A percentile compares a stretch with the other conserved stretches of the same genome.
These are phyloP conservation scores for Octopus sinensis DNA, from an alignment of 1,140 invertebrate species.

Conservation along the genomic window DNA sequence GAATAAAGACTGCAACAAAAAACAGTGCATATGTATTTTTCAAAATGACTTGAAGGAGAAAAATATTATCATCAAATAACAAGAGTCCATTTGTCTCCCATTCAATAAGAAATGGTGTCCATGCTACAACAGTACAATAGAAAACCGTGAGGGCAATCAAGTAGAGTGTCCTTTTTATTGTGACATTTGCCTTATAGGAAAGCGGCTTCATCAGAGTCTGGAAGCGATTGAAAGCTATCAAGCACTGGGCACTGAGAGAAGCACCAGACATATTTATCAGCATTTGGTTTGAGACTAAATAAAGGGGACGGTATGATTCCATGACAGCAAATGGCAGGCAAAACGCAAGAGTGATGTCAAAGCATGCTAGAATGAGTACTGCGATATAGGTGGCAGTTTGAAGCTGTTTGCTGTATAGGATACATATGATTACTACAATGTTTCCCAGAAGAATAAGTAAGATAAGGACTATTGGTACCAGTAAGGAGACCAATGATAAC, in stretches of 20 bases:
- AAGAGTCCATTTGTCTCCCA: conserved; percentile 36
- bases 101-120: conserved; percentile 62
- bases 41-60: conserved; percentile 38
- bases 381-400: conserved; percentile 90
- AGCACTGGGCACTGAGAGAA: conserved; percentile 66
- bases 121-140: conserved; percentile 63
- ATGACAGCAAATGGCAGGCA: conserved; percentile 34
- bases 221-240: conserved; percentile 68
- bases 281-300: conserved; percentile 65
- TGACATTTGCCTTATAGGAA: conserved; percentile 64
- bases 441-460: conserved; percentile 78
- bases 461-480: conserved; percentile 63
- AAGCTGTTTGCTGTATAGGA: conserved; percentile 70
- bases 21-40: conserved; percentile 32
- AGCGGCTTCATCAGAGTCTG: conserved; percentile 67
- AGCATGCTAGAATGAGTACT: conserved; percentile 81
- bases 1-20: conserved; percentile 40
- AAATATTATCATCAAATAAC: conserved; percentile 61
- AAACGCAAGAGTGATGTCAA: conserved; percentile 86
- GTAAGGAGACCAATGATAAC: neutral
- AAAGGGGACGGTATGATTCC: conserved; percentile 48
- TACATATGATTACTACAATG: conserved; percentile 44
- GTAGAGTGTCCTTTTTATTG: conserved; percentile 63
- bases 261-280: conserved; percentile 66
- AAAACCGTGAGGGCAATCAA: conserved; percentile 66